phyloP scores from a whole-genome alignment of 2,888 invertebrate species.

The Seira sanloemensis region DNA sequence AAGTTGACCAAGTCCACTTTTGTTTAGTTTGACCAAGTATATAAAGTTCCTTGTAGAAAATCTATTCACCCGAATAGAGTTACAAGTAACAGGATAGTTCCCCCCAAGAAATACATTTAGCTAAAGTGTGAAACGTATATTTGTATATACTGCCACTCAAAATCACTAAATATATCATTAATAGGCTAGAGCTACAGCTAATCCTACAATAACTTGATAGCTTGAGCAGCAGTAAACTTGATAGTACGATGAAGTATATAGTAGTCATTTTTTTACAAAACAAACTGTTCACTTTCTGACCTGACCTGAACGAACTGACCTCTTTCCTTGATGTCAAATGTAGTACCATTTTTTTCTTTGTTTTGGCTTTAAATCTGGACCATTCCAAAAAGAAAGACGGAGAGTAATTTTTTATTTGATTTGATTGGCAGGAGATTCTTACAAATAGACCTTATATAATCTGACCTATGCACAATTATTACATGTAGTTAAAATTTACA shows the following conservation, averaged over 20 bases:
- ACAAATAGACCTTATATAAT: not conserved
- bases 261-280: not conserved
- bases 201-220: too few relatives aligned
- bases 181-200: not conserved
- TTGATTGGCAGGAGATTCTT: conserved; percentile 48
- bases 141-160: not conserved
- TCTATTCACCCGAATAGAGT: conserved; percentile 50
- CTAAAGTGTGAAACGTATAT: too few relatives aligned
- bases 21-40: conserved; percentile 44
- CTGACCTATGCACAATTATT: conserved; percentile 22
- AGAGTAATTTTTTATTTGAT: conserved; percentile 46
- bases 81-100: conserved; percentile 34
- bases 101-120: not conserved
- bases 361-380: conserved; percentile 50
- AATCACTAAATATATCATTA: not conserved
- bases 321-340: not conserved
- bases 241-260: not conserved
- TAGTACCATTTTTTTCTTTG: conserved; percentile 42
- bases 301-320: not conserved
- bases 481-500: not conserved
- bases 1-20: not conserved
- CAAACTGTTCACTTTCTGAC: not conserved
- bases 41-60: conserved; percentile 50
- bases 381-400: conserved; percentile 63
- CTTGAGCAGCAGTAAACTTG: not conserved